Conservation (phyloP, 2,113 vertebrate species). For the Catagonus wagneri region DNA sequence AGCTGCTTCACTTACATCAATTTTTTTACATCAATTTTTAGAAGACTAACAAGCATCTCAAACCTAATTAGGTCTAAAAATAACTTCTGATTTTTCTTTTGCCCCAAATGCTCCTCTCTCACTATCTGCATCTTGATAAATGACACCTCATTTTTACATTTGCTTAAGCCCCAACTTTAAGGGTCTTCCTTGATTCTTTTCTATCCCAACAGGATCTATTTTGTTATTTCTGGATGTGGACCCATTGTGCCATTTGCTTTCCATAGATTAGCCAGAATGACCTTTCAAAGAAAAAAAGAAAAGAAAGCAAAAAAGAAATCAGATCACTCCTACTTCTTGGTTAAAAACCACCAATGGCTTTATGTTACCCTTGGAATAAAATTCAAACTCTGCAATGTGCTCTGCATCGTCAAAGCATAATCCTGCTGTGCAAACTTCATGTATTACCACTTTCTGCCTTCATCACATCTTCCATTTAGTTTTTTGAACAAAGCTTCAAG, state of each 20-base stretch:
- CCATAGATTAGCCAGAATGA: neutral
- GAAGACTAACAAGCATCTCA: neutral
- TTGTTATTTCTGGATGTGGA: neutral
- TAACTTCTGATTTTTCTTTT: neutral
- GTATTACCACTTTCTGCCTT: neutral
- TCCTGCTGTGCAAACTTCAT: neutral
- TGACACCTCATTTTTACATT: neutral
- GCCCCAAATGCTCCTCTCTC: neutral
- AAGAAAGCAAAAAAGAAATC: neutral
- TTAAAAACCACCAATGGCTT: neutral
- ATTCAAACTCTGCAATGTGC: neutral
- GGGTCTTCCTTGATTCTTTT: neutral
- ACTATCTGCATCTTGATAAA: neutral
- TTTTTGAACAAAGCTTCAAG: neutral
- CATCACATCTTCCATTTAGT: neutral
- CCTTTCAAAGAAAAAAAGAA: neutral
- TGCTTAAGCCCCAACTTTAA: neutral
- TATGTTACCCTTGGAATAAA: neutral
- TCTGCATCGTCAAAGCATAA: neutral
- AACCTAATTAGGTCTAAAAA: neutral
- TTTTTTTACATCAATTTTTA: conserved; percentile 13
- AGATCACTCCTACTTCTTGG: neutral
- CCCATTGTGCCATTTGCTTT: neutral
- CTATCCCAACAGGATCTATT: neutral
- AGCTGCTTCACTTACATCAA: neutral